Percentiles rank a stretch among this genome's conserved stretches.
Evolutionary conservation across 2,113 vertebrate genomes (phyloP).

Genomic region (Caranx ignobilis): DNA sequence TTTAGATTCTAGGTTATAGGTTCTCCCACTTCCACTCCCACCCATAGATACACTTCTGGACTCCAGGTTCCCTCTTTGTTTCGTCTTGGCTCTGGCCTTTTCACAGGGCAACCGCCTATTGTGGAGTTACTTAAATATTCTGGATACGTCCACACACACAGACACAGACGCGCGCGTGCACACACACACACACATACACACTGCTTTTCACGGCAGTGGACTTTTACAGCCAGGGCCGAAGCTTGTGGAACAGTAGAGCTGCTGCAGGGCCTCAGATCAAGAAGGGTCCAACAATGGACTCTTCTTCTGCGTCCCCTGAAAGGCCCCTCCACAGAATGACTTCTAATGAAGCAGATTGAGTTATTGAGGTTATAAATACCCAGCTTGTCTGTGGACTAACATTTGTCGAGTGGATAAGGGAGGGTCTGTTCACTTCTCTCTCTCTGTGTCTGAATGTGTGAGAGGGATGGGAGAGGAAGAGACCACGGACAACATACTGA

Average conservation of each 20-base stretch:
- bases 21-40: slow-evolving; percentile 11
- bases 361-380: slow-evolving; percentile 60
- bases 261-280: slow-evolving; percentile 28
- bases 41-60: slow-evolving; percentile 27
- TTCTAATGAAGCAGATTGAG: slow-evolving; percentile 55
- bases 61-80: slow-evolving; percentile 26
- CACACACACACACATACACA: slow-evolving; percentile 1
- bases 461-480: no score
- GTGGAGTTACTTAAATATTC: slow-evolving; percentile 57
- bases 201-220: slow-evolving; percentile 3
- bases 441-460: not conserved
- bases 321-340: slow-evolving; percentile 34
- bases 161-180: slow-evolving; percentile 11
- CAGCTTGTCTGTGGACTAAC: slow-evolving; percentile 32
- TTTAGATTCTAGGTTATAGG: not conserved
- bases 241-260: slow-evolving; percentile 27
- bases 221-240: not conserved
- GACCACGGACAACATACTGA: no score
- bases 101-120: slow-evolving; percentile 16
- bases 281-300: slow-evolving; percentile 30
- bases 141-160: slow-evolving; percentile 19
- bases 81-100: slow-evolving; percentile 27
- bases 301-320: slow-evolving; percentile 23
- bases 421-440: slow-evolving; percentile 29
- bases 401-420: slow-evolving; percentile 17